Evolutionary conservation across 2,888 invertebrate genomes (phyloP).

Genomic region (Andrena haemorrhoa): DNA sequence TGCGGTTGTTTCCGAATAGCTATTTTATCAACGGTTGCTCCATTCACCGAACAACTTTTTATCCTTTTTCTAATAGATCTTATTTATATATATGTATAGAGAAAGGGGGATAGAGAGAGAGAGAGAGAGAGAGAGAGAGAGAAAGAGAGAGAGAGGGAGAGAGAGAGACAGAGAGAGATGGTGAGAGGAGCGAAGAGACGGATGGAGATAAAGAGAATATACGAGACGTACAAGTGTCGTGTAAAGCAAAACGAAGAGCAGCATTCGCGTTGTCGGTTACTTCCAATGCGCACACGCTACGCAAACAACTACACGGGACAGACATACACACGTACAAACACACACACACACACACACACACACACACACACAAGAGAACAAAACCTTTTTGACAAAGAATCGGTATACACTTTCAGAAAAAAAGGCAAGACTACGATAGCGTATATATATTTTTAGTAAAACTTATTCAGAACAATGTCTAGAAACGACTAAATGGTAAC

Average conservation of each 20-base stretch:
- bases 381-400: conserved; percentile 27
- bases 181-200: not conserved
- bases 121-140: not conserved
- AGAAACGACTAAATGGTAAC: conserved; percentile 28
- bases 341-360: conserved; percentile 6
- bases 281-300: conserved; percentile 14
- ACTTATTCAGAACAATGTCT: conserved; percentile 43
- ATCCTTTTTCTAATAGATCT: conserved; percentile 43
- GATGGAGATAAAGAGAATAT: not conserved
- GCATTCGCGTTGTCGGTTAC: conserved; percentile 23
- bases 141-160: not conserved
- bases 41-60: conserved; percentile 38
- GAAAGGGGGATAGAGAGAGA: not conserved
- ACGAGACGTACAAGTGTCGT: conserved; percentile 15
- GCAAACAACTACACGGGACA: not conserved
- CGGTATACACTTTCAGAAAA: conserved; percentile 43
- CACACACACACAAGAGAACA: conserved; percentile 12
- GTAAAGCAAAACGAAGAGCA: not conserved
- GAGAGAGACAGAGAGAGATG: not conserved
- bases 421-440: conserved; percentile 30
- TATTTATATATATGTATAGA: conserved; percentile 39
- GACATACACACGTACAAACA: conserved; percentile 3
- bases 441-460: conserved; percentile 58
- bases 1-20: conserved; percentile 43
- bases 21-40: conserved; percentile 44